Evolutionary conservation across 2,113 vertebrate genomes (phyloP).

Genomic region (Anas platyrhynchos): DNA sequence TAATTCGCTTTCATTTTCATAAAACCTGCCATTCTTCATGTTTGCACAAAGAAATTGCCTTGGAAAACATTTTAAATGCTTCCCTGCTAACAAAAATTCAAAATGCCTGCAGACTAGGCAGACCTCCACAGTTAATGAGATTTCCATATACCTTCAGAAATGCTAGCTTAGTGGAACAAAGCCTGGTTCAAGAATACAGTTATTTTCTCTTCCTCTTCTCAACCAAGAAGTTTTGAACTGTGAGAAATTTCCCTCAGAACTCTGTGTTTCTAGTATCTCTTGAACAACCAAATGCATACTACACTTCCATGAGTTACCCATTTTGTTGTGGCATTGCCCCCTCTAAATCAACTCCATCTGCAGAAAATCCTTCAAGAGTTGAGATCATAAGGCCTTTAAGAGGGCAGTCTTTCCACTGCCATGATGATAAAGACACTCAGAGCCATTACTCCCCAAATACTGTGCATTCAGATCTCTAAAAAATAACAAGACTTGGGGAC

Average conservation of each 20-base stretch:
- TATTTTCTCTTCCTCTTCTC: background rate
- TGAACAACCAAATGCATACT: background rate
- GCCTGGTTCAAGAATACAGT: background rate
- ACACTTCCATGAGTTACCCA: background rate
- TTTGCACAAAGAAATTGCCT: background rate
- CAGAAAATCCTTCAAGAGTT: background rate
- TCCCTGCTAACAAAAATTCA: background rate
- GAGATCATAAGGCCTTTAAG: background rate
- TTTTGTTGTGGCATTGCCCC: background rate
- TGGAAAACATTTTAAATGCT: background rate
- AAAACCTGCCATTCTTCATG: background rate
- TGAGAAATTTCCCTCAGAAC: background rate
- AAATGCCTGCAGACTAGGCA: background rate
- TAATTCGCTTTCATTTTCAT: background rate
- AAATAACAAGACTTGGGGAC: background rate
- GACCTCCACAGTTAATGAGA: background rate
- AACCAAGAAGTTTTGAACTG: background rate
- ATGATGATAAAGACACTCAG: background rate
- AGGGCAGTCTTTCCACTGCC: background rate
- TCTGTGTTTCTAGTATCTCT: background rate
- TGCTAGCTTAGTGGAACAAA: background rate
- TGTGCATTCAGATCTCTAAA: background rate
- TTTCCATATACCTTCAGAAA: background rate
- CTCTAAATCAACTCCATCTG: background rate
- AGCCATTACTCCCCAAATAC: background rate